Percentiles rank a stretch among this genome's conserved stretches.
These are phyloP conservation scores for Drosophila engyochracea DNA, from an alignment of 2,888 invertebrate species.

Conservation along the genomic window DNA sequence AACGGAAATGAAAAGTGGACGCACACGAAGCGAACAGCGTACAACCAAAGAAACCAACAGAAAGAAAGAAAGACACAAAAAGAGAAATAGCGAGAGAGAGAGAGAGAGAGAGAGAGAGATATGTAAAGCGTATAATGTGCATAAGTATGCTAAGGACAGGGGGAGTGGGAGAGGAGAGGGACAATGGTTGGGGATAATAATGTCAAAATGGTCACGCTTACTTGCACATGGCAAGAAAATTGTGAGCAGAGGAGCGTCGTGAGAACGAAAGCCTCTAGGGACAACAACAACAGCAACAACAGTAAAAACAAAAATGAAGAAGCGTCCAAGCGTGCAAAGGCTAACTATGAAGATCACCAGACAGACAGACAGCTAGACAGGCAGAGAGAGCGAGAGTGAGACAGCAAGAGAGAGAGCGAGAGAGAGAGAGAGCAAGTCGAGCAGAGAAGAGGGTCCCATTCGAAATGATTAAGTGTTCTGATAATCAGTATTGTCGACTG, in stretches of 20 bases:
- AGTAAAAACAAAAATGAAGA: slow-evolving; percentile 4
- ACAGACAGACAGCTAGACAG: neutral
- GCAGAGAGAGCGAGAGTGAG: too few relatives aligned
- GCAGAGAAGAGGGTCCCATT: slow-evolving; percentile 28
- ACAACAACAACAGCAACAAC: slow-evolving; percentile 6
- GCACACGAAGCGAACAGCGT: slow-evolving; percentile 51
- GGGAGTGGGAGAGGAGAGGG: neutral
- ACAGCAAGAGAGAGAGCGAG: neutral
- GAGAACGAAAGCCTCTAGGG: slow-evolving; percentile 49
- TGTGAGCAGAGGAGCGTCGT: slow-evolving; percentile 39
- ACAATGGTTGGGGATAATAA: slow-evolving; percentile 30
- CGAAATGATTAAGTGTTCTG: slow-evolving; percentile 53
- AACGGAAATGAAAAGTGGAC: slow-evolving; percentile 71
- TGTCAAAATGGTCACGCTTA: slow-evolving; percentile 76
- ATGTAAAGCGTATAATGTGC: neutral
- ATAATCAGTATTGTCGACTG: slow-evolving; percentile 66
- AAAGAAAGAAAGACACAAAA: neutral
- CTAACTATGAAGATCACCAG: slow-evolving; percentile 19
- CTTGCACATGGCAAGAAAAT: slow-evolving; percentile 64
- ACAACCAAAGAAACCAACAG: neutral
- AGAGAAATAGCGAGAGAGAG: neutral
- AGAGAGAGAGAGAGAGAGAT: neutral
- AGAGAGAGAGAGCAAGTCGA: neutral
- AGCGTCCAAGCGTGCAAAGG: slow-evolving; percentile 52
- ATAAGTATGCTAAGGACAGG: neutral